Evolutionary conservation across 2,113 vertebrate genomes (phyloP), one percentile per base, ranked within the genome.

Genomic region (Hypomesus transpacificus): DNA sequence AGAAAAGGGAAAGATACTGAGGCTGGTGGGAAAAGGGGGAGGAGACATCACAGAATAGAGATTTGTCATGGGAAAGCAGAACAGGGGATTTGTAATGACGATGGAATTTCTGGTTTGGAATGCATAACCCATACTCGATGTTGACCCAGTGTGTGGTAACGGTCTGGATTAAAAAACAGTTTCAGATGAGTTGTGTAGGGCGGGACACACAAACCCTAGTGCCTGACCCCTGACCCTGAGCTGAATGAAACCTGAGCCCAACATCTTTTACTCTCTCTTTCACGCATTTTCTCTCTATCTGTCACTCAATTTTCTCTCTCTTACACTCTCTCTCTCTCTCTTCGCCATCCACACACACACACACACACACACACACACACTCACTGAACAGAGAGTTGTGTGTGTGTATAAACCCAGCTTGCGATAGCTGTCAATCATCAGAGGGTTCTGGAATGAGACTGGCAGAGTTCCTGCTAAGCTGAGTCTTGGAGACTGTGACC

Each of bases 61-160:
- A 73, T 51, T 73, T 63, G 75, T 73, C 74, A 66, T 71, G 60
- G 24, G 73, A 78, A 82, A 78, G 60, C 67, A 75, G 75, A 69
- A 67, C 74, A 39, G 50, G 73, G n/a, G 26, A 69, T 75, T 50
- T 39, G 74, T 70, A 73, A 74, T 67, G 57, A 56, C 60, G 28
- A 66, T 46, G 59, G 66, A 26, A 62, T 46, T 11, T 51, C 1
- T n/a, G 51, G 64, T 34, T 20, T n/a, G 31, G 34, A 31, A 21
- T 8, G 39, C 28, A 39, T n/a, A n/a, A n/a, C 5, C 13, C 18
- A 46, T 46, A 46, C 39, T 9, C 9, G 13, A 46, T 46, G 50
- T 11, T 66, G 63, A 20, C 34, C 22, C 18, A 9, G 34, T 66
- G 9, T 46, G 39, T 46, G 39, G 39, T 46, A 46, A 46, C 39